Conservation (phyloP, 2,113 vertebrate genomes). For the Lepisosteus osseus region DNA sequence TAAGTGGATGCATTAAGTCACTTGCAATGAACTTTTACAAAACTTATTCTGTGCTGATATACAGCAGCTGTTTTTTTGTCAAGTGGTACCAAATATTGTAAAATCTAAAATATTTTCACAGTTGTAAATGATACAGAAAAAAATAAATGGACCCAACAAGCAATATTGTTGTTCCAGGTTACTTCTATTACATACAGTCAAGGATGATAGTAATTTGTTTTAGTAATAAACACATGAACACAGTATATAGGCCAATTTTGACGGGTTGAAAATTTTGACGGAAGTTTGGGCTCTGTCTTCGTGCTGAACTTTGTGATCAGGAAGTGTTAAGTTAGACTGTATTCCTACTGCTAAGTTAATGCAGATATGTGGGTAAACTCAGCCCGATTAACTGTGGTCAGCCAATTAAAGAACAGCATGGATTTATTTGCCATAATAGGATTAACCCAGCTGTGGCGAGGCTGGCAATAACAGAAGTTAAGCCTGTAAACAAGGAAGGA, state of each 20-base stretch:
- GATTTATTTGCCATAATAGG: slow-evolving; percentile 25
- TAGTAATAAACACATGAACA: too few species aligned
- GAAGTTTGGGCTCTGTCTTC: neutral
- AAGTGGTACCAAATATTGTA: too few species aligned
- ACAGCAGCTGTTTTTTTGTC: too few species aligned
- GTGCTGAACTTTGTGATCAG: slow-evolving; percentile 16
- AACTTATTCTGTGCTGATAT: too few species aligned
- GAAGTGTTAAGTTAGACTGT: slow-evolving; percentile 19
- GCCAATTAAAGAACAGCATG: slow-evolving; percentile 34
- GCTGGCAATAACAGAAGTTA: slow-evolving; percentile 14
- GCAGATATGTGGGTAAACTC: slow-evolving; percentile 20
- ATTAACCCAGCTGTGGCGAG: slow-evolving; percentile 13
- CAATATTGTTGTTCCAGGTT: too few species aligned
- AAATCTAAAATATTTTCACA: too few species aligned
- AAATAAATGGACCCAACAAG: too few species aligned
- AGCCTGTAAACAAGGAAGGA: slow-evolving; percentile 20
- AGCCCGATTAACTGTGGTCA: slow-evolving; percentile 15
- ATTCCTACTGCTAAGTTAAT: slow-evolving; percentile 15
- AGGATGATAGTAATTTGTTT: too few species aligned
- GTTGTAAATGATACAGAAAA: too few species aligned
- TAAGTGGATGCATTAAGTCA: too few species aligned
- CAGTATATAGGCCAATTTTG: neutral
- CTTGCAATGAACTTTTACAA: too few species aligned
- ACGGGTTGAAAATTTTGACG: neutral
- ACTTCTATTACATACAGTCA: too few species aligned